Percentiles rank a stretch among this genome's conserved stretches.
These are phyloP conservation scores for Caenorhabditis sp. DNA, from an alignment of 2,888 invertebrate genomes.

Conservation along the genomic window DNA sequence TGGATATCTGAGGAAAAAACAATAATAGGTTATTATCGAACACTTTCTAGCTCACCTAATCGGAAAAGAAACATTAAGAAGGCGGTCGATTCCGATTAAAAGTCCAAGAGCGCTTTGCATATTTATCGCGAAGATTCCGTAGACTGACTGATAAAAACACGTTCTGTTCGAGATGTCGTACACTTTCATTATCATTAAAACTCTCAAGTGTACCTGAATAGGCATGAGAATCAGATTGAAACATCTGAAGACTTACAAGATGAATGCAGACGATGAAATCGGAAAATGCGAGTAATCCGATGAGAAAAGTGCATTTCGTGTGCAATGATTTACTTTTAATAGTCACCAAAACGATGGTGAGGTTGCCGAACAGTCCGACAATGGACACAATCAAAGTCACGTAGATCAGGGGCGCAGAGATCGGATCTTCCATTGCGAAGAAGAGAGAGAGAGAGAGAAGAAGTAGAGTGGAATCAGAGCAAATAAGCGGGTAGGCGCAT, in stretches of 20 bases:
- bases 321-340: constrained; percentile 48
- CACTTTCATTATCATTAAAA: constrained; percentile 53
- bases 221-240: not conserved
- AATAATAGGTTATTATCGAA: too few relatives aligned
- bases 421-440: constrained; percentile 21
- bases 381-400: constrained; percentile 47
- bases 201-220: constrained; percentile 59
- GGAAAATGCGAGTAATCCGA: constrained; percentile 51
- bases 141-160: constrained; percentile 54
- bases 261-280: constrained; percentile 61
- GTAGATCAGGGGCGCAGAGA: constrained; percentile 50
- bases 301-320: constrained; percentile 58
- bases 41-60: constrained; percentile 45
- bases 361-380: constrained; percentile 59
- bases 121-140: constrained; percentile 64
- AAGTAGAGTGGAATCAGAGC: too few relatives aligned
- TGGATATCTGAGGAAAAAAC: constrained; percentile 58
- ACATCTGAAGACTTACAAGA: constrained; percentile 46
- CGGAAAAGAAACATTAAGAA: constrained; percentile 57
- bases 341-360: constrained; percentile 54
- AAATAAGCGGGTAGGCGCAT: too few relatives aligned
- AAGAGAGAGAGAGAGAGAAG: too few relatives aligned
- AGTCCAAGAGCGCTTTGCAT: constrained; percentile 61
- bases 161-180: constrained; percentile 48
- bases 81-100: constrained; percentile 58